Evolutionary conservation across 1,140 invertebrate genomes (phyloP).

Genomic region (Berghia stephanieae): DNA sequence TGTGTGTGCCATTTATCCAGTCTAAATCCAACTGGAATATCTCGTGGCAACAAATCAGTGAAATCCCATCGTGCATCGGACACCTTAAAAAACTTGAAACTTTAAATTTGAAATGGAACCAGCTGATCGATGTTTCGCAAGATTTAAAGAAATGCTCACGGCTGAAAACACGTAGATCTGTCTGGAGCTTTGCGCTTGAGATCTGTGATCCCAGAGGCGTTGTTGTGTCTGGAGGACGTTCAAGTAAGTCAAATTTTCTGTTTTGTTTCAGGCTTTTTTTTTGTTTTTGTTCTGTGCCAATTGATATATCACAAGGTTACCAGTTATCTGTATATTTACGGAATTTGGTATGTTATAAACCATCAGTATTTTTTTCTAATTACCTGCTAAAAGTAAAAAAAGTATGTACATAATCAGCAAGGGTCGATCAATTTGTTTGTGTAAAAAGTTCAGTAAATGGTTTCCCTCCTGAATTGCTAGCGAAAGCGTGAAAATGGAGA

Average conservation of each 20-base stretch:
- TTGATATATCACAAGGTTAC: no score
- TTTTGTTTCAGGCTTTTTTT: background rate
- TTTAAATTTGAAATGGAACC: conserved; percentile 56
- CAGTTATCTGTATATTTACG: no score
- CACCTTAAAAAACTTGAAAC: conserved; percentile 49
- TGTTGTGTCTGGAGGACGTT: conserved; percentile 53
- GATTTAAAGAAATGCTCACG: conserved; percentile 49
- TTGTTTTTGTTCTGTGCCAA: no score
- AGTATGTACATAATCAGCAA: no score
- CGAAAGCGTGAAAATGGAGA: no score
- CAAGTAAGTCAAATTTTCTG: conserved; percentile 7
- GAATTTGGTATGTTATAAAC: no score
- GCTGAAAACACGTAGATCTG: conserved; percentile 50
- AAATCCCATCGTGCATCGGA: conserved; percentile 53
- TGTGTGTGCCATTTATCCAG: conserved; percentile 50
- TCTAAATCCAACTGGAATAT: conserved; percentile 49
- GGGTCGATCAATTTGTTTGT: no score
- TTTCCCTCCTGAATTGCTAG: no score
- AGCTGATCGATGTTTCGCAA: conserved; percentile 49
- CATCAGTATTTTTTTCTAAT: no score
- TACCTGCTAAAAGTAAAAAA: no score
- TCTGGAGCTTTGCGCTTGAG: conserved; percentile 56
- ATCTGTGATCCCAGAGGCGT: conserved; percentile 52
- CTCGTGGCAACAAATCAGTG: conserved; percentile 59
- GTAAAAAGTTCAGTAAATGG: no score